Conservation (phyloP, 2,888 invertebrate species). For the Dynastes hyllus region DNA sequence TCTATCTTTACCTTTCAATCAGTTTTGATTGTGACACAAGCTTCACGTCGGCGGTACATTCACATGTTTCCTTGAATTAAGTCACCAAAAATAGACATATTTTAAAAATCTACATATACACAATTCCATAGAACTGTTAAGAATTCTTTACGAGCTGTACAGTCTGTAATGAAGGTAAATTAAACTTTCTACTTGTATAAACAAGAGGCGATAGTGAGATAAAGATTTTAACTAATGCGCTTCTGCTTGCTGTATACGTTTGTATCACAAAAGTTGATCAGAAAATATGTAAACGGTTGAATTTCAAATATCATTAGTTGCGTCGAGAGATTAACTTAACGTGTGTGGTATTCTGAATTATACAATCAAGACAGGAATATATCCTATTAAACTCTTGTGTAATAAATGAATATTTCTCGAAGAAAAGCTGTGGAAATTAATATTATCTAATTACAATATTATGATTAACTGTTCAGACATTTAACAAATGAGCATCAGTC, state of each 20-base stretch:
- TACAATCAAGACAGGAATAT: slow-evolving; percentile 3
- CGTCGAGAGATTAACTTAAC: neutral
- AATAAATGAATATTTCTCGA: slow-evolving; percentile 8
- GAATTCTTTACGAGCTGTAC: neutral
- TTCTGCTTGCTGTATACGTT: neutral
- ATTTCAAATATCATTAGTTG: slow-evolving; percentile 2
- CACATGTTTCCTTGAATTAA: too few species aligned
- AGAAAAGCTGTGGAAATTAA: slow-evolving; percentile 9
- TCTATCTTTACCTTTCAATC: too few species aligned
- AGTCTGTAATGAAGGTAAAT: slow-evolving; percentile 10
- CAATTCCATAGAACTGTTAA: too few species aligned
- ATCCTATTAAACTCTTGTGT: neutral
- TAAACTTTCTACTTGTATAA: neutral
- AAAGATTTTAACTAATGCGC: slow-evolving; percentile 21
- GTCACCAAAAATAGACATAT: too few species aligned
- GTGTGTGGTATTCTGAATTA: slow-evolving; percentile 31
- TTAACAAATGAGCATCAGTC: slow-evolving; percentile 11
- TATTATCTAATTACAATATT: slow-evolving; percentile 29
- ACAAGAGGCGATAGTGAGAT: slow-evolving; percentile 20
- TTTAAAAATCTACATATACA: too few species aligned
- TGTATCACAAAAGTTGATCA: slow-evolving; percentile 16
- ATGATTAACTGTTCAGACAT: neutral
- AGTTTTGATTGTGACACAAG: too few species aligned
- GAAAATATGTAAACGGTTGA: slow-evolving; percentile 25
- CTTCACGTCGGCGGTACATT: too few species aligned